Percentiles rank a stretch among this genome's conserved stretches.
Evolutionary conservation across 2,888 invertebrate species (phyloP).

Genomic region (Machimus atricapillus): DNA sequence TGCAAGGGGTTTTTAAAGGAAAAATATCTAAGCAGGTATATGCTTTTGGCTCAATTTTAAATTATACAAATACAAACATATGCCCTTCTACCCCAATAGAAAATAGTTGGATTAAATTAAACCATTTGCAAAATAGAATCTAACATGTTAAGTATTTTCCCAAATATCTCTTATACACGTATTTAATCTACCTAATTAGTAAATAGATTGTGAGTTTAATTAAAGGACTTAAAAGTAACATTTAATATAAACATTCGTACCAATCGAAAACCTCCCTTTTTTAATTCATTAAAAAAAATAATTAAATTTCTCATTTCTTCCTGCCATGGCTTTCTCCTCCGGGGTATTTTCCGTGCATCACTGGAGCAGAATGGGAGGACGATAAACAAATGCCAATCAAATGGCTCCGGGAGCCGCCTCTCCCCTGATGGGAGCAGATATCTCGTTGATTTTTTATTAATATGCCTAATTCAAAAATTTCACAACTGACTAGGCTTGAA

Average conservation of each 20-base stretch:
- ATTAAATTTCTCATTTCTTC: not conserved
- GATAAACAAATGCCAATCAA: not conserved
- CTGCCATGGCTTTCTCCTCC: not conserved
- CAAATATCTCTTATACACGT: no score
- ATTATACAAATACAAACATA: no score
- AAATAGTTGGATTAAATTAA: no score
- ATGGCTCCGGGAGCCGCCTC: not conserved
- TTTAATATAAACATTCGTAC: no score
- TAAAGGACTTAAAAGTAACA: no score
- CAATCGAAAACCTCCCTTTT: no score
- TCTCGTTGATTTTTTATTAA: not conserved
- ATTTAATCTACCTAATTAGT: no score
- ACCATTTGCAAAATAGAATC: no score
- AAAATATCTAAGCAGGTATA: not conserved
- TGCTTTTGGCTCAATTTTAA: not conserved
- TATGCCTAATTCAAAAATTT: not conserved
- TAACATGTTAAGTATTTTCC: no score
- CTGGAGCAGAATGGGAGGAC: not conserved
- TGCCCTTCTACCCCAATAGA: no score
- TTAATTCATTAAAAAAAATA: no score
- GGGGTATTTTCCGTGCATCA: not conserved
- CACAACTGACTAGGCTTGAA: not conserved
- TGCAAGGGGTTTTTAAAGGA: not conserved
- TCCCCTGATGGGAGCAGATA: not conserved
- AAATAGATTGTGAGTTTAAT: no score